Evolutionary conservation across 2,888 invertebrate genomes (phyloP), one percentile per base, ranked within the genome.

Genomic region (Eilema sororculum): DNA sequence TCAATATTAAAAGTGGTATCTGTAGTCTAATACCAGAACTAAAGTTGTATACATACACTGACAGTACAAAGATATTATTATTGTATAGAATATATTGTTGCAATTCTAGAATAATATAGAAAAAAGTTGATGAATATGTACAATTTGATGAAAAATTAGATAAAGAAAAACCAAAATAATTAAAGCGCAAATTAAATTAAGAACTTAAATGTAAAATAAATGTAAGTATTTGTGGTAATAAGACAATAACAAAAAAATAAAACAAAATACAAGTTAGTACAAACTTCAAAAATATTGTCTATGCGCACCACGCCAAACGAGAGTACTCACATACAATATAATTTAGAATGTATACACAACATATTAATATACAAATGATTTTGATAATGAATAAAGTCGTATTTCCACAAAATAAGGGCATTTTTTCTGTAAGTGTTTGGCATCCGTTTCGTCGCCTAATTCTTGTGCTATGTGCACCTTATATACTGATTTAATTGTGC

Each of bases 221-320:
- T 71, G 56, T 22, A 70, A 73, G 16, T 70, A 69, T 13, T 78
- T 80, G 82, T 79, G 80, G 79, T 73, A 70, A 77, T 74, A 77
- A 2, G 65, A 78, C n/a, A 46, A 67, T 16, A 33, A 30, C 65
- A 30, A 60, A 25, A 37, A 56, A 13, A n/a, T 9, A 20, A 56
- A 62, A 16, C 20, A 12, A n/a, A 25, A 33, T 22, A 52, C 6
- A 2, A 3, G 12, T 12, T n/a, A 25, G n/a, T 63, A 41, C 28
- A 64, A 64, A 52, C n/a, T 28, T 64, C 2, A 33, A 66, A 37
- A 65, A 69, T 70, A 68, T 68, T 73, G 65, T 72, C 71, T 72
- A 75, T 71, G 74, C 69, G 74, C 71, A 73, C 62, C 25, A 61
- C 37, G 52, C 46, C 57, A 62, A 62, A 62, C 62, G 63, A 58